These are phyloP conservation scores for Pampus argenteus DNA, from an alignment of 2,797 vertebrate species.

Conservation along the genomic window DNA sequence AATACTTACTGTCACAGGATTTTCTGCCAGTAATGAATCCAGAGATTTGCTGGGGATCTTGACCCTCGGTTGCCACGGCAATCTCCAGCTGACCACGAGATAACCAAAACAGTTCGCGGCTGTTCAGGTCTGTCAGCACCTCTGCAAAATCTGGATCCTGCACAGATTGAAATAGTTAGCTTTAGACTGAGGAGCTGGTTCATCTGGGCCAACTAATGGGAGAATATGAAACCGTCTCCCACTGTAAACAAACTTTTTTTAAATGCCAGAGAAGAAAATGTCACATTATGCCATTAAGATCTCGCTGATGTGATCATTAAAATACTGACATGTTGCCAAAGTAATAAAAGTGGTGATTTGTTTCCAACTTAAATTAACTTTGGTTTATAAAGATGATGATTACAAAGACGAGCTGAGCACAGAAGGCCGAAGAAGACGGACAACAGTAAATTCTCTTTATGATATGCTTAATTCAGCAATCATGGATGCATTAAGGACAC, in stretches of 20 bases:
- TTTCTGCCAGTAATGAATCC: constrained; percentile 91
- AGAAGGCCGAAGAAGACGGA: constrained; percentile 23
- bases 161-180: constrained; percentile 40
- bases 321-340: constrained; percentile 31
- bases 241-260: constrained; percentile 18
- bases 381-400: constrained; percentile 37
- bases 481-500: constrained; percentile 25
- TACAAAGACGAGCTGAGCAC: constrained; percentile 27
- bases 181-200: not conserved
- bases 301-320: constrained; percentile 27
- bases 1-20: constrained; percentile 94
- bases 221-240: constrained; percentile 9
- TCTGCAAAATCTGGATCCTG: constrained; percentile 95
- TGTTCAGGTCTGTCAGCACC: constrained; percentile 91
- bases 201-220: not conserved
- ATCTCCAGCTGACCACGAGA: constrained; percentile 93
- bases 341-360: constrained; percentile 9
- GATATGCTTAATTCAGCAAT: constrained; percentile 39
- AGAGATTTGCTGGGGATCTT: constrained; percentile 81
- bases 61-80: constrained; percentile 84
- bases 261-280: constrained; percentile 34
- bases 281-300: constrained; percentile 14
- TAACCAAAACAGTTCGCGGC: constrained; percentile 92
- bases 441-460: constrained; percentile 21
- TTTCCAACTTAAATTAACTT: constrained; percentile 21